Evolutionary conservation across 92 coral and sea anemone species (phyloP).

Genomic region (Ricordea florida): DNA sequence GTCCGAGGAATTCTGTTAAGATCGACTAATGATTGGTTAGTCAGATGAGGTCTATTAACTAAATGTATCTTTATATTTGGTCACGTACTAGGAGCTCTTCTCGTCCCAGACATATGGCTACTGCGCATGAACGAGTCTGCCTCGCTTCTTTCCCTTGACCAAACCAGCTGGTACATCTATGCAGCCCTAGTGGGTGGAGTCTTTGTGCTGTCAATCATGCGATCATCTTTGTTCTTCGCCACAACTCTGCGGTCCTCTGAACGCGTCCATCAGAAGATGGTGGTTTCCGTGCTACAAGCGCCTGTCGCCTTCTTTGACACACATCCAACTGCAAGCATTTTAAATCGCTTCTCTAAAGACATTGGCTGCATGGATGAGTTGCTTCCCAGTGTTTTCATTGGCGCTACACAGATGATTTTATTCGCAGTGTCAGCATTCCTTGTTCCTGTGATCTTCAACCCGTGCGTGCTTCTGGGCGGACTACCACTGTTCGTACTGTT

Average conservation of each 20-base stretch:
- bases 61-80: neutral
- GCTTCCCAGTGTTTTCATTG: conserved; percentile 78
- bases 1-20: too few relatives aligned
- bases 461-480: conserved; percentile 53
- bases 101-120: conserved; percentile 87
- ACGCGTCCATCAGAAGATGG: conserved; percentile 55
- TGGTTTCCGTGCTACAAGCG: conserved; percentile 67
- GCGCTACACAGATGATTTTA: conserved; percentile 60
- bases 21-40: neutral
- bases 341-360: conserved; percentile 75
- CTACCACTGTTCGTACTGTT: conserved; percentile 57
- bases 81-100: conserved; percentile 79
- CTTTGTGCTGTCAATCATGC: conserved; percentile 64
- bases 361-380: conserved; percentile 76
- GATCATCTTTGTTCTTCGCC: conserved; percentile 70
- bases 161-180: conserved; percentile 70
- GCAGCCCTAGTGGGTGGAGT: conserved; percentile 68
- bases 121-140: conserved; percentile 73
- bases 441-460: conserved; percentile 68
- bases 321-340: conserved; percentile 38
- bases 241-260: conserved; percentile 75
- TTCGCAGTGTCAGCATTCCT: conserved; percentile 64
- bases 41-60: neutral
- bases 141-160: conserved; percentile 46
- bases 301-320: conserved; percentile 62